A percentile compares a stretch with the other conserved stretches of the same genome.
These are phyloP conservation scores for Gallinago nigripennis DNA, from an alignment of 2,797 vertebrate species.

Conservation along the genomic window DNA sequence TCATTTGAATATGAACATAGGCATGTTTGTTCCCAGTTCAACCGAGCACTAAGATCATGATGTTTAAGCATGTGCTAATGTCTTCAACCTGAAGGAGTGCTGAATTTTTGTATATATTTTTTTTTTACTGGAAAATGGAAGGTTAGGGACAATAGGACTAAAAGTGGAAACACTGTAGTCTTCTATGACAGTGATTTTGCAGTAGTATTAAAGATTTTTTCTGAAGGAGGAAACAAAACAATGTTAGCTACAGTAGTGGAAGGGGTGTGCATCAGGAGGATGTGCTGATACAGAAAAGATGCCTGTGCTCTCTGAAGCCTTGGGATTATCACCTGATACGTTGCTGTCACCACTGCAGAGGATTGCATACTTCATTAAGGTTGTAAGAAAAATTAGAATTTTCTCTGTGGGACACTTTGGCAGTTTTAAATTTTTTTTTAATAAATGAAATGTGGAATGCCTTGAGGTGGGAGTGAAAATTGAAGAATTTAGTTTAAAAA, in stretches of 20 bases:
- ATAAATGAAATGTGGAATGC: neutral
- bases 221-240: neutral
- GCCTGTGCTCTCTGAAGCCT: neutral
- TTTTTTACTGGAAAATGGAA: neutral
- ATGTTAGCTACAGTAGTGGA: neutral
- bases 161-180: neutral
- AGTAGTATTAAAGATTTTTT: neutral
- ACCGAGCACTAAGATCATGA: neutral
- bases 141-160: neutral
- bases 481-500: neutral
- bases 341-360: neutral
- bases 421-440: neutral
- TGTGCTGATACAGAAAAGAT: neutral
- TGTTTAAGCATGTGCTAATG: neutral
- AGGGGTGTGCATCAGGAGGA: neutral
- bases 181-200: neutral
- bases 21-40: neutral
- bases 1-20: neutral
- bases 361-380: neutral
- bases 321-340: neutral
- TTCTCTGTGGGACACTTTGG: neutral
- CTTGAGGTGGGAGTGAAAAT: slow-evolving; percentile 6
- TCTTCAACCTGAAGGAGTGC: neutral
- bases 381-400: neutral
- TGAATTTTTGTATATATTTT: neutral